These are phyloP conservation scores for Drosophila subsilvestris DNA, from an alignment of 2,888 invertebrate species.

Conservation along the genomic window DNA sequence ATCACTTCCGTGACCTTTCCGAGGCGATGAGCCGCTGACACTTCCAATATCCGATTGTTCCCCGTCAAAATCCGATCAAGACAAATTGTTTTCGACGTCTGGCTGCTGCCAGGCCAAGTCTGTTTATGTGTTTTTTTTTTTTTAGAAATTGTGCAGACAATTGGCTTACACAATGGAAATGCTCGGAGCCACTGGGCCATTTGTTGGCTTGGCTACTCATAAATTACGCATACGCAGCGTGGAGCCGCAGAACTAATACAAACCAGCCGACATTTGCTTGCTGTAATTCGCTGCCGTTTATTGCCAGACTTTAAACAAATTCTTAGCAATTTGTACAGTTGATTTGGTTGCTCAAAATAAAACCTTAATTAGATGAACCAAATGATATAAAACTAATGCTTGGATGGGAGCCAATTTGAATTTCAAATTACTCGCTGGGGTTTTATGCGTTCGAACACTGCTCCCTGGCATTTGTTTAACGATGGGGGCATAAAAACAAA, in stretches of 20 bases:
- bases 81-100: slow-evolving; percentile 50
- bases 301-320: slow-evolving; percentile 5
- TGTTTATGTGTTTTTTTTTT: not conserved
- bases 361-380: slow-evolving; percentile 59
- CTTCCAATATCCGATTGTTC: slow-evolving; percentile 51
- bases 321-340: slow-evolving; percentile 49
- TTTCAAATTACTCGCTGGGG: slow-evolving; percentile 51
- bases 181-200: slow-evolving; percentile 4
- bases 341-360: slow-evolving; percentile 50
- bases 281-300: slow-evolving; percentile 10
- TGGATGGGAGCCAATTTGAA: slow-evolving; percentile 52
- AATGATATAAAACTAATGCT: slow-evolving; percentile 47
- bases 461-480: slow-evolving; percentile 43
- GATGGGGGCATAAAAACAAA: slow-evolving; percentile 43
- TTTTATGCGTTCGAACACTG: slow-evolving; percentile 49
- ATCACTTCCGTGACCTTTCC: slow-evolving; percentile 73
- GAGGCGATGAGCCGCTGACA: slow-evolving; percentile 37
- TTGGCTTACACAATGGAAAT: slow-evolving; percentile 33
- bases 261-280: not conserved
- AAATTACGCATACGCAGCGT: slow-evolving; percentile 65
- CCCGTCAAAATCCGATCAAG: slow-evolving; percentile 48
- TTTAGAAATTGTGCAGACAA: slow-evolving; percentile 46
- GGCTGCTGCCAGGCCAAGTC: slow-evolving; percentile 15
- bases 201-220: slow-evolving; percentile 30
- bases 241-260: slow-evolving; percentile 1